Conservation (phyloP, 2,113 vertebrate genomes). For the Cranoglanis bouderius region DNA sequence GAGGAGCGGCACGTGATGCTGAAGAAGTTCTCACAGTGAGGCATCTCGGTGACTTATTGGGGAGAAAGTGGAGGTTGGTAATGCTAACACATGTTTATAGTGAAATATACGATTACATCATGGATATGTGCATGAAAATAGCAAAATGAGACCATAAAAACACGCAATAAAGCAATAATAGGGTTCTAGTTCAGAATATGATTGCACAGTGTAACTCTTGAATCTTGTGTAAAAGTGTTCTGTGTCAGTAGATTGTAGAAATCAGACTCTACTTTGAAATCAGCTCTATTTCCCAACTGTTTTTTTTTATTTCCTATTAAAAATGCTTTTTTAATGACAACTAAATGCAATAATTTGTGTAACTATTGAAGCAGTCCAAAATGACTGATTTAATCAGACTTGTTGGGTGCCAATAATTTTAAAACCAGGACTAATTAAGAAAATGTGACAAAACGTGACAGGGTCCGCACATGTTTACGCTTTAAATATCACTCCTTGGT, state of each 20-base stretch:
- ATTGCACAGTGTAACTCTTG: too few species aligned
- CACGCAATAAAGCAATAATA: too few species aligned
- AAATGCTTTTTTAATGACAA: neutral
- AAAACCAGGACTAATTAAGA: neutral
- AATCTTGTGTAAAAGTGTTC: neutral
- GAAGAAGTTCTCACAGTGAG: slow-evolving; percentile 86
- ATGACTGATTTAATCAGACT: neutral
- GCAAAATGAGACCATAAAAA: neutral
- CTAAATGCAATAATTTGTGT: neutral
- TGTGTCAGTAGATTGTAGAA: too few species aligned
- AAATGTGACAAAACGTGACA: neutral
- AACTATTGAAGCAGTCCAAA: neutral
- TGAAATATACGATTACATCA: neutral
- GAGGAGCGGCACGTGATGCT: slow-evolving; percentile 85
- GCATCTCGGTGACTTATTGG: slow-evolving; percentile 81
- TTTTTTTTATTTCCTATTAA: too few species aligned
- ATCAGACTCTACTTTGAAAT: neutral
- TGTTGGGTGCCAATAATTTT: neutral
- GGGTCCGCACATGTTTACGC: neutral
- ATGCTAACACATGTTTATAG: neutral
- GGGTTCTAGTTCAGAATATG: too few species aligned
- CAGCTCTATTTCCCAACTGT: neutral
- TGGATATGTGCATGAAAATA: neutral
- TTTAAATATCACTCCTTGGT: neutral
- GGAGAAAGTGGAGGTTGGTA: neutral